Percentiles rank a stretch among this genome's conserved stretches.
These are phyloP conservation scores for Stichopus horrens DNA, from an alignment of 53 echinoderm and acorn worm species.

Conservation along the genomic window DNA sequence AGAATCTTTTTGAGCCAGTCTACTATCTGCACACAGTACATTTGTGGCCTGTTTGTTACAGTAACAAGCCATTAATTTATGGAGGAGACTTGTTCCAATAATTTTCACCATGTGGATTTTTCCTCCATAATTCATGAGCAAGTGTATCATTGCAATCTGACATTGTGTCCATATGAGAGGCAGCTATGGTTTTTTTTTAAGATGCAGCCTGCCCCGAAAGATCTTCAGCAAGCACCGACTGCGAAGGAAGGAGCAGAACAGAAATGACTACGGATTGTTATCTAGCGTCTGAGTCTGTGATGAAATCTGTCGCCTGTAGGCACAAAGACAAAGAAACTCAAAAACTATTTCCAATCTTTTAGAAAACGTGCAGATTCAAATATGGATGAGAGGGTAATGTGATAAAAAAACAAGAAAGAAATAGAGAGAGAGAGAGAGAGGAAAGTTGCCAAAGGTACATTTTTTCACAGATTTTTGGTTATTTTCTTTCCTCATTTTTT, in stretches of 20 bases:
- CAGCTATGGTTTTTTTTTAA: too few species aligned
- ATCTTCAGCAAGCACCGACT: too few species aligned
- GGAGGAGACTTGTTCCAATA: too few species aligned
- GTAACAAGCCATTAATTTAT: too few species aligned
- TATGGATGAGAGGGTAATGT: slow-evolving; percentile 14
- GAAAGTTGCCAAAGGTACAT: slow-evolving; percentile 6
- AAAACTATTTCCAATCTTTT: slow-evolving; percentile 5
- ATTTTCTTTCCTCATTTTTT: not conserved
- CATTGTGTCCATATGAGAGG: too few species aligned
- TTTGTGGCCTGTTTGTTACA: too few species aligned
- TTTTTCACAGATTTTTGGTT: not conserved
- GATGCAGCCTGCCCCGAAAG: too few species aligned
- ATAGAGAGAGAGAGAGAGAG: not conserved
- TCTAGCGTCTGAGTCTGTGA: slow-evolving; percentile 1
- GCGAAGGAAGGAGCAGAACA: too few species aligned
- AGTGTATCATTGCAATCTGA: not conserved
- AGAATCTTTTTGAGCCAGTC: too few species aligned
- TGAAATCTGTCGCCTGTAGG: slow-evolving; percentile 10
- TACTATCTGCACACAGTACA: too few species aligned
- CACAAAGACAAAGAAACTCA: slow-evolving; percentile 3
- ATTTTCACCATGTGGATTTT: not conserved
- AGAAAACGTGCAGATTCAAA: not conserved
- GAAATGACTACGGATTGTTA: not conserved
- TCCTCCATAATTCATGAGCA: not conserved
- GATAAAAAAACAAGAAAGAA: not conserved